These are phyloP conservation scores for Hoplodrina blanda DNA, from an alignment of 2,888 invertebrate genomes.

Conservation along the genomic window DNA sequence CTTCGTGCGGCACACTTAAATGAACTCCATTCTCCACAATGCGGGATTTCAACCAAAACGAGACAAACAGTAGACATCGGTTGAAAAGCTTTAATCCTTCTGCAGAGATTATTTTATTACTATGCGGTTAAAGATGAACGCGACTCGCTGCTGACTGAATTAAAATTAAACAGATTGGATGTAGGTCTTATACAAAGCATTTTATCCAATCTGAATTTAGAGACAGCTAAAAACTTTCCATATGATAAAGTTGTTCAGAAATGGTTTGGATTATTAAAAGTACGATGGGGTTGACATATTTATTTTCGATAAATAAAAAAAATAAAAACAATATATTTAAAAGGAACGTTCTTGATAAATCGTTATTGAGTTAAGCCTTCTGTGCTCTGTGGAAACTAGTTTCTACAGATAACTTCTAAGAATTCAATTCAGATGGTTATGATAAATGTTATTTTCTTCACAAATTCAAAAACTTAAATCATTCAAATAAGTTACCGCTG, in stretches of 20 bases:
- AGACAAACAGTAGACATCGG: conserved; percentile 55
- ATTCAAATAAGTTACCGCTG: conserved; percentile 18
- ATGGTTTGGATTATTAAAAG: too few relatives aligned
- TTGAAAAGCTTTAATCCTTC: conserved; percentile 49
- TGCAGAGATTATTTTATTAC: conserved; percentile 38
- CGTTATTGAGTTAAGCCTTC: conserved; percentile 38
- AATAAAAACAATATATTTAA: too few relatives aligned
- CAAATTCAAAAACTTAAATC: conserved; percentile 30
- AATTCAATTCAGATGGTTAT: conserved; percentile 45
- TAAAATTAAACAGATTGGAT: too few relatives aligned
- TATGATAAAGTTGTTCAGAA: too few relatives aligned
- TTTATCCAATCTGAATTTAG: too few relatives aligned
- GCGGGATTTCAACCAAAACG: conserved; percentile 63
- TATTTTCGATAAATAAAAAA: too few relatives aligned
- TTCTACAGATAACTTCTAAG: conserved; percentile 33
- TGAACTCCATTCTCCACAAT: conserved; percentile 57
- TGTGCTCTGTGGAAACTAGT: conserved; percentile 37
- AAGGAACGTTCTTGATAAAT: conserved; percentile 44
- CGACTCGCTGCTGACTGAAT: too few relatives aligned
- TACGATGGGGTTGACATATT: too few relatives aligned
- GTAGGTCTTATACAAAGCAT: too few relatives aligned
- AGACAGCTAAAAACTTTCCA: too few relatives aligned
- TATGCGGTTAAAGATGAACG: conserved; percentile 9
- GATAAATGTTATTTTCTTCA: conserved; percentile 53
- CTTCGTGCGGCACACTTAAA: conserved; percentile 70